Evolutionary conservation across 2,113 vertebrate species (phyloP).

Genomic region (Cryptotis parvus): DNA sequence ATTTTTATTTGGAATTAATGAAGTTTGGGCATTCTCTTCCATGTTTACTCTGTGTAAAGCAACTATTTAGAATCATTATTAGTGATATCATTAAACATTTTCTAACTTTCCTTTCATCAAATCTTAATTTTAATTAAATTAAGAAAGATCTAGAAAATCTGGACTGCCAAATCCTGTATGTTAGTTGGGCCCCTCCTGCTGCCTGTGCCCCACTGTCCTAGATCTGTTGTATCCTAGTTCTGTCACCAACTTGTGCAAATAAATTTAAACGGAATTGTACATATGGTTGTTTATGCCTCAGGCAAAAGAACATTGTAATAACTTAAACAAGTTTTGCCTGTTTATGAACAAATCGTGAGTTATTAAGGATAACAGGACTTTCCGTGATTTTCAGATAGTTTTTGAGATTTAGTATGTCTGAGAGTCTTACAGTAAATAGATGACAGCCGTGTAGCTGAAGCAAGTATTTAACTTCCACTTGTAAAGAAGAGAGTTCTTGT

Average conservation of each 20-base stretch:
- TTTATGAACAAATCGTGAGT: slow-evolving; percentile 57
- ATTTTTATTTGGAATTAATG: slow-evolving; percentile 49
- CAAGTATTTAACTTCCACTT: background rate
- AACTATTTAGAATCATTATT: slow-evolving; percentile 32
- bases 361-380: slow-evolving; percentile 47
- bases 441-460: background rate
- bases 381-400: slow-evolving; percentile 55
- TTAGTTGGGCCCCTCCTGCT: background rate
- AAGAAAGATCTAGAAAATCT: background rate
- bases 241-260: background rate
- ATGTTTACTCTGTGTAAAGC: slow-evolving; percentile 49
- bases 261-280: slow-evolving; percentile 12
- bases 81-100: slow-evolving; percentile 8
- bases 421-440: slow-evolving; percentile 51
- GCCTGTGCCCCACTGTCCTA: no score
- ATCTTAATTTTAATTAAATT: slow-evolving; percentile 57
- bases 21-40: background rate
- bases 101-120: background rate
- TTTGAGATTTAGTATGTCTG: slow-evolving; percentile 31
- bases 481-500: background rate
- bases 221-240: background rate
- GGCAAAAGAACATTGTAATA: slow-evolving; percentile 41
- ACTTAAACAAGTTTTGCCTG: slow-evolving; percentile 43
- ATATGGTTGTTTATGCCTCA: slow-evolving; percentile 30
- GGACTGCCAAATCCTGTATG: background rate